Evolutionary conservation across 2,888 invertebrate species (phyloP).

Genomic region (Cerastis leucographa): DNA sequence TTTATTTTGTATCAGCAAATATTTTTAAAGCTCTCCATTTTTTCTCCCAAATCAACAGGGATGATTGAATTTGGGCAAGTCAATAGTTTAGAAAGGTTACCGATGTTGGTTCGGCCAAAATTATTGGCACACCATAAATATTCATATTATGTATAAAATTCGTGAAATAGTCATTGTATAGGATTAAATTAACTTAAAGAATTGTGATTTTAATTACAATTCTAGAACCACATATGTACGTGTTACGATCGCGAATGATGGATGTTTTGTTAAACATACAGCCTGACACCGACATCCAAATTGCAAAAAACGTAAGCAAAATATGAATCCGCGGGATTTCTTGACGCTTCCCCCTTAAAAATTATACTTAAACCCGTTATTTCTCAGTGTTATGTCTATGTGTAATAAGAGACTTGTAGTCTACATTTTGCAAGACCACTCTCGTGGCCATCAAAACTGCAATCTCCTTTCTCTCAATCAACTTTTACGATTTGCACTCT

Average conservation of each 20-base stretch:
- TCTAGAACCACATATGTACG: no score
- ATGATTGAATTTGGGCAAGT: slow-evolving; percentile 34
- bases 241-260: no score
- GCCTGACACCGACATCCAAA: no score
- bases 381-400: neutral
- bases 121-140: slow-evolving; percentile 13
- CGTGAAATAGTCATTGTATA: no score
- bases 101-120: slow-evolving; percentile 27
- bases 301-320: no score
- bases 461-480: slow-evolving; percentile 35
- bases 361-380: neutral
- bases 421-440: slow-evolving; percentile 24
- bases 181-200: no score
- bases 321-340: no score
- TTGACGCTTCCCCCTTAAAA: no score
- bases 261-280: no score
- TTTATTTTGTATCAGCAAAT: slow-evolving; percentile 26
- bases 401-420: neutral
- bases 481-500: slow-evolving; percentile 26
- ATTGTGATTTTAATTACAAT: no score
- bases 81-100: slow-evolving; percentile 19
- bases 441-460: slow-evolving; percentile 6
- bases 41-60: slow-evolving; percentile 1
- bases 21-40: slow-evolving; percentile 16
- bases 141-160: no score